phyloP scores from a whole-genome alignment of 2,888 invertebrate genomes.

The Hydrotaea diabolus region DNA sequence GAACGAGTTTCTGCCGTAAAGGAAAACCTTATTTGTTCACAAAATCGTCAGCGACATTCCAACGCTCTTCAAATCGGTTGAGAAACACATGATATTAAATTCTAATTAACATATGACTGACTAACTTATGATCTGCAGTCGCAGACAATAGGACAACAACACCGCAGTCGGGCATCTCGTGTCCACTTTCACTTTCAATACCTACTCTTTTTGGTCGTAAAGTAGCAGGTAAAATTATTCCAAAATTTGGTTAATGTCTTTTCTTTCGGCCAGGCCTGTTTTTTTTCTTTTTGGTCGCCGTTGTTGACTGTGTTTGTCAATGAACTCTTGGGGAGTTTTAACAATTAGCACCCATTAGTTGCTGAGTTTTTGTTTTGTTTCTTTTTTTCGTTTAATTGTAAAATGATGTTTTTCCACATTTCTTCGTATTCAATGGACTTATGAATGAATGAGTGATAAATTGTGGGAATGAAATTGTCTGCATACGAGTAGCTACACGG shows the following conservation, averaged over 20 bases:
- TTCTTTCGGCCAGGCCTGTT: slow-evolving; percentile 19
- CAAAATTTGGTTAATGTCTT: slow-evolving; percentile 1
- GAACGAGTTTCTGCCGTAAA: not conserved
- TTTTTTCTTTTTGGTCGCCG: not conserved
- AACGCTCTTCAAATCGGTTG: slow-evolving; percentile 16
- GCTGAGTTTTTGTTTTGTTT: slow-evolving; percentile 14
- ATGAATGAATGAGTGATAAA: slow-evolving; percentile 15
- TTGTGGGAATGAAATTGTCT: slow-evolving; percentile 10
- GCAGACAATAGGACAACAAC: not conserved
- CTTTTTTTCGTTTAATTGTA: slow-evolving; percentile 23
- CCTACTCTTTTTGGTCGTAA: not conserved
- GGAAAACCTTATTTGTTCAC: not conserved
- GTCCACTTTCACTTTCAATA: slow-evolving; percentile 50
- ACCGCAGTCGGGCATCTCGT: too few species aligned
- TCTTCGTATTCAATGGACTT: not conserved
- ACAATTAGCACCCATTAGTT: slow-evolving; percentile 45
- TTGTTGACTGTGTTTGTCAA: not conserved
- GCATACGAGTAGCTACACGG: not conserved
- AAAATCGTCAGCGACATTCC: not conserved
- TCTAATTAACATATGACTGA: slow-evolving; percentile 52
- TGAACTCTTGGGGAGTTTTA: slow-evolving; percentile 26
- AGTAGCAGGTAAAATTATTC: not conserved
- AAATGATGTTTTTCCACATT: slow-evolving; percentile 30
- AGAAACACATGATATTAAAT: slow-evolving; percentile 41
- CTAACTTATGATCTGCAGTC: slow-evolving; percentile 27